Evolutionary conservation across 2,888 invertebrate species (phyloP), one percentile per base, ranked within the genome.

Genomic region (Ormyrus pomaceus): DNA sequence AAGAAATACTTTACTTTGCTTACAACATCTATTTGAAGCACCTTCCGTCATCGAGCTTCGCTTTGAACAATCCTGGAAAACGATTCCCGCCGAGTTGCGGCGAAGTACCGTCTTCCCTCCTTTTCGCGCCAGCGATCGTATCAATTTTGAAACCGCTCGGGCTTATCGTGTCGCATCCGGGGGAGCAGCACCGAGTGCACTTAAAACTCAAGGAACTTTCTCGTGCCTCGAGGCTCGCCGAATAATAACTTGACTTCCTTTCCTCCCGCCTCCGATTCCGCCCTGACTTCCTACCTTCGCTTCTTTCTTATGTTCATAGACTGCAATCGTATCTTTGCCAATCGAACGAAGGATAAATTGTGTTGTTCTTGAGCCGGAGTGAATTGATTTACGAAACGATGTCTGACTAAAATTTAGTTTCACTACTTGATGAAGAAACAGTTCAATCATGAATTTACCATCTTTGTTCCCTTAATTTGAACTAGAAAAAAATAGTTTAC

Each of bases 171-270:
- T 72, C 73, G 66, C 61, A 70, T 69, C 76, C 71, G 71, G 53
- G n/a, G 66, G 55, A 64, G 58, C 70, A 71, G 68, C 76, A 64
- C 74, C 70, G 59, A 81, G 82, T 81, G 76, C 79, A 82, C 80
- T 82, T 74, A 79, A 81, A 82, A 74, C 79, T 79, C 74, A 59
- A 80, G 77, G 53, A 75, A 75, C 71, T 75, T 71, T 19, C 77
- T 34, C 46, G n/a, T 19, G 9, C 59, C 73, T 50, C n/a, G 45
- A 34, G 53, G 69, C 77, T 68, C 53, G 56, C 58, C 34, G 71
- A 75, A 81, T 81, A 74, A 78, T 78, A 78, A 71, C 71, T 62
- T 46, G 19, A 10, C 64, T 65, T 45, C 19, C 51, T 58, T 34
- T 34, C 10, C 58, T 11, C 56, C 55, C 10, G 11, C n/a, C 51